phyloP scores from a whole-genome alignment of 2,888 invertebrate genomes.

The Drosophila mercatorum region DNA sequence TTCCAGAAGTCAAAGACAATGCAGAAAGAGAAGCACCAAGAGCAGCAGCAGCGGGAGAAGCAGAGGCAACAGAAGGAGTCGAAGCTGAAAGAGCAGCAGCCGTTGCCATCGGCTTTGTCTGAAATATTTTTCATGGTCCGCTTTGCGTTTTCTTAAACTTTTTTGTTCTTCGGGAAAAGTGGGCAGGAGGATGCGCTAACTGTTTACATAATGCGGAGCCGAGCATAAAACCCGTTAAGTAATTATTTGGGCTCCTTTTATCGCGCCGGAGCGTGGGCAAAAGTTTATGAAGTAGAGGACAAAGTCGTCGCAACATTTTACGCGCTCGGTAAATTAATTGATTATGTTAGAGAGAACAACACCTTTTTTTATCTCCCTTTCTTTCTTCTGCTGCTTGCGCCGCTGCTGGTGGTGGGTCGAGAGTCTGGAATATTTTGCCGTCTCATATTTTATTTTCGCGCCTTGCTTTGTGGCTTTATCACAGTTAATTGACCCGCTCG shows the following conservation, averaged over 20 bases:
- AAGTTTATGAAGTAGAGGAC: slow-evolving; percentile 56
- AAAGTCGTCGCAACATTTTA: slow-evolving; percentile 57
- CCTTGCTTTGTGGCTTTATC: slow-evolving; percentile 42
- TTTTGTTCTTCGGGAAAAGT: neutral
- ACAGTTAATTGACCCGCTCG: slow-evolving; percentile 39
- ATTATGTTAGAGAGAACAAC: slow-evolving; percentile 52
- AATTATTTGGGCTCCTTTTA: slow-evolving; percentile 55
- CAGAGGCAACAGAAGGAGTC: neutral
- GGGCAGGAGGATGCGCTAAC: slow-evolving; percentile 19
- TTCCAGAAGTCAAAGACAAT: neutral
- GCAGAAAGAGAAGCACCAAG: neutral
- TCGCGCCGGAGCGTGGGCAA: neutral
- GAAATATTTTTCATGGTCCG: slow-evolving; percentile 55
- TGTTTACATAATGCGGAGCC: slow-evolving; percentile 65
- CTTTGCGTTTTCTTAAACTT: slow-evolving; percentile 11
- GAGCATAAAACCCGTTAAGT: slow-evolving; percentile 70
- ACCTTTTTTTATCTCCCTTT: slow-evolving; percentile 34
- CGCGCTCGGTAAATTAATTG: slow-evolving; percentile 61
- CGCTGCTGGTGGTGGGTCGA: neutral
- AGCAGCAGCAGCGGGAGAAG: neutral
- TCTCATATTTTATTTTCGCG: slow-evolving; percentile 41
- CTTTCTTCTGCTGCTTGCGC: neutral
- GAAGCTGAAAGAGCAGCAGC: slow-evolving; percentile 10
- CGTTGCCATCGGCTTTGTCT: slow-evolving; percentile 20
- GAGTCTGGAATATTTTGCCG: slow-evolving; percentile 5